phyloP scores from a whole-genome alignment of 2,113 vertebrate genomes.

The Gymnorhina tibicen region DNA sequence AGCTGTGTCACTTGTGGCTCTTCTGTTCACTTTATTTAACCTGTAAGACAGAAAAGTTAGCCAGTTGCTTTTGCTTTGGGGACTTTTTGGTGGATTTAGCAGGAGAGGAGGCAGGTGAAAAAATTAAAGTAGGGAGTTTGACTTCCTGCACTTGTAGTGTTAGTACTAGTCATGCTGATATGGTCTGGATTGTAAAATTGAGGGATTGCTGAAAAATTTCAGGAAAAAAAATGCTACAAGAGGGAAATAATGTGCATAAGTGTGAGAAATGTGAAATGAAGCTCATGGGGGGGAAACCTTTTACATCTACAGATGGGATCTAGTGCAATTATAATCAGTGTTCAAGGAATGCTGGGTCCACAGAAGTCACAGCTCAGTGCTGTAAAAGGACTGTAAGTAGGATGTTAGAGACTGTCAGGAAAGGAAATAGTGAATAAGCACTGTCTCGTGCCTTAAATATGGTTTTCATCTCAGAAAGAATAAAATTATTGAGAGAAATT shows the following conservation, averaged over 20 bases:
- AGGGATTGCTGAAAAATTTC: background rate
- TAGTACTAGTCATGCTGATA: background rate
- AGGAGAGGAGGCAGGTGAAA: background rate
- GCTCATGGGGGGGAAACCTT: background rate
- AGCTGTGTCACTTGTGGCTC: rapidly evolving
- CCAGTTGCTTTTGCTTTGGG: background rate
- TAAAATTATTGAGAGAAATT: background rate
- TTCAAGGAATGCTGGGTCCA: background rate
- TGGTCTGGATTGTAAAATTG: background rate
- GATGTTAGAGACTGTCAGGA: background rate
- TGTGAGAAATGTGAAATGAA: background rate
- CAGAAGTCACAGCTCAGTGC: background rate
- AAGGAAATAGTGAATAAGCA: background rate
- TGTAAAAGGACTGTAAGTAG: background rate
- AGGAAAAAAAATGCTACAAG: background rate
- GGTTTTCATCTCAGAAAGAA: background rate
- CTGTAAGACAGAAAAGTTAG: background rate
- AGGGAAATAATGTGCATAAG: background rate
- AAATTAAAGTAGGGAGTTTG: background rate
- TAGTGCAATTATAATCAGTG: background rate
- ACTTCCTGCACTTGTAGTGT: background rate
- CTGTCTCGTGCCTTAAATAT: background rate
- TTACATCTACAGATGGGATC: background rate
- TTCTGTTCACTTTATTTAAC: background rate
- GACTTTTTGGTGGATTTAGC: background rate